Evolutionary conservation across 2,113 vertebrate genomes (phyloP).

Genomic region (Danionella cerebrum): DNA sequence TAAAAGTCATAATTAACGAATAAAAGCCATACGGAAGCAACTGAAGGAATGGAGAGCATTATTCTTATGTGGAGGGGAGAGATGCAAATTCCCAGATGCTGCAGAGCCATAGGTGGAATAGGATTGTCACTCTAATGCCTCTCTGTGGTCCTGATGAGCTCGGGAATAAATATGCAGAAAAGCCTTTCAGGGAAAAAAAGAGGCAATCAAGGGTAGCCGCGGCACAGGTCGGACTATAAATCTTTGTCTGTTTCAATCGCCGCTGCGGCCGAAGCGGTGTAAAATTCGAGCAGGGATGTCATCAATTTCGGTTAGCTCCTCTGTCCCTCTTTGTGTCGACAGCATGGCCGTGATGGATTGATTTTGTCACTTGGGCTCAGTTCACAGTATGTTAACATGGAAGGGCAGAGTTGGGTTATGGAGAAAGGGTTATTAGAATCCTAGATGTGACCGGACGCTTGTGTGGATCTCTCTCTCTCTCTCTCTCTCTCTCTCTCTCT

Average conservation of each 20-base stretch:
- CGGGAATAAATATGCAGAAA: slow-evolving; percentile 97
- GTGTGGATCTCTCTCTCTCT: slow-evolving; percentile 33
- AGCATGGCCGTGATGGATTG: slow-evolving; percentile 85
- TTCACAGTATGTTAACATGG: slow-evolving; percentile 99
- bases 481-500: slow-evolving; percentile 22
- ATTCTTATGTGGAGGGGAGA: slow-evolving; percentile 70
- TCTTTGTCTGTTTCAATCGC: slow-evolving; percentile 99
- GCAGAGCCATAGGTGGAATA: slow-evolving; percentile 80
- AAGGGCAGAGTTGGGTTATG: slow-evolving; percentile 91
- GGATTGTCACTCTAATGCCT: slow-evolving; percentile 93
- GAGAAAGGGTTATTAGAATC: slow-evolving; percentile 77
- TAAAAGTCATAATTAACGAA: slow-evolving; percentile 36
- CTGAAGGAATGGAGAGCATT: slow-evolving; percentile 61
- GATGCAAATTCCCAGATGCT: slow-evolving; percentile 82
- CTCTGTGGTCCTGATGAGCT: slow-evolving; percentile 81
- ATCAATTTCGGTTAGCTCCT: slow-evolving; percentile 99
- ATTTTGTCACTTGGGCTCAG: slow-evolving; percentile 97
- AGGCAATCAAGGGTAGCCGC: slow-evolving; percentile 90
- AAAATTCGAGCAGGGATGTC: slow-evolving; percentile 94
- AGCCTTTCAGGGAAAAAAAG: slow-evolving; percentile 63
- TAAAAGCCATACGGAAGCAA: slow-evolving; percentile 39
- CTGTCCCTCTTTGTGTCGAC: slow-evolving; percentile 89
- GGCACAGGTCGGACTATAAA: slow-evolving; percentile 89
- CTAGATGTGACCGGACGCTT: slow-evolving; percentile 66
- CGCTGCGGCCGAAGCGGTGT: slow-evolving; percentile 90